A percentile compares a stretch with the other conserved stretches of the same genome.
phyloP scores from a whole-genome alignment of 2,797 vertebrate genomes.

The Bradypus variegatus region DNA sequence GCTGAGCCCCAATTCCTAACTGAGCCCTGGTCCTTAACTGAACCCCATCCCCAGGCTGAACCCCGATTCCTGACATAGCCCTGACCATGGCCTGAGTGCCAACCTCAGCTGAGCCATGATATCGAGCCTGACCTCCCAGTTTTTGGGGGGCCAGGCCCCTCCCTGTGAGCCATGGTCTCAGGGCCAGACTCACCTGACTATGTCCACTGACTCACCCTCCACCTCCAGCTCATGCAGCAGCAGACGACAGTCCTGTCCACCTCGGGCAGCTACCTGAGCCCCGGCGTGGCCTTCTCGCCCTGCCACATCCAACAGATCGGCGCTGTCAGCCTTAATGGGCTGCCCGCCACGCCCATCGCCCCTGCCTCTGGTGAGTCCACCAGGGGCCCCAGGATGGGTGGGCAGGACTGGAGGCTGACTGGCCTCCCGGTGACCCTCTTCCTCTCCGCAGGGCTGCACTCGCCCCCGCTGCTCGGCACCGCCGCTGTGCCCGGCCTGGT shows the following conservation, averaged over 20 bases:
- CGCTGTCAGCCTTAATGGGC: constrained; percentile 94
- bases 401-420: not conserved
- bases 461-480: constrained; percentile 91
- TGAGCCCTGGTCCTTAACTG: not conserved
- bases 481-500: constrained; percentile 90
- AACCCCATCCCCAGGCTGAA: not conserved
- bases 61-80: not conserved
- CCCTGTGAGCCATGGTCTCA: not conserved
- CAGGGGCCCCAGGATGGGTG: not conserved
- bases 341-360: constrained; percentile 86
- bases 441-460: constrained; percentile 85
- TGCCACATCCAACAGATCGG: constrained; percentile 98
- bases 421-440: not conserved
- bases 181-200: not conserved
- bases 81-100: not conserved
- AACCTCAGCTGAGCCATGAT: too few species aligned
- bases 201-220: not conserved
- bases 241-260: constrained; percentile 94
- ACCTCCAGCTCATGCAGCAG: constrained; percentile 95
- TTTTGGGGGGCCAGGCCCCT: not conserved
- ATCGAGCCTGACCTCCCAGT: not conserved
- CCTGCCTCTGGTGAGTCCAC: constrained; percentile 88
- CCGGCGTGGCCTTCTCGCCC: constrained; percentile 89
- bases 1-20: not conserved
- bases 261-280: constrained; percentile 94